Percentiles rank a stretch among this genome's conserved stretches.
phyloP scores from a whole-genome alignment of 1,140 invertebrate genomes.

The Amyelois transitella region DNA sequence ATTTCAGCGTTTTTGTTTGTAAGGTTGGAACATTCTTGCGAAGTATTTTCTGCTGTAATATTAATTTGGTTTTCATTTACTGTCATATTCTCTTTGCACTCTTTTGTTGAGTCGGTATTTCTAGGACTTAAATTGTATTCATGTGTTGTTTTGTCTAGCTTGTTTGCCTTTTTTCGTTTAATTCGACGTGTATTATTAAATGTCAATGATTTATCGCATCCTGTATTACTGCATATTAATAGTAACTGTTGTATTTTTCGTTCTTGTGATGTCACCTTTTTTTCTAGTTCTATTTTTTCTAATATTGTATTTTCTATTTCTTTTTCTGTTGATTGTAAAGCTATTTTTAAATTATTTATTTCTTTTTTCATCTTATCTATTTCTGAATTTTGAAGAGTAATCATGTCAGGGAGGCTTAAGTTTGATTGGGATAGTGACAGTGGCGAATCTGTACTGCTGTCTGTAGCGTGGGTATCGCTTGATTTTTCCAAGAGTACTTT shows the following conservation, averaged over 20 bases:
- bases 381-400: background rate
- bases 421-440: background rate
- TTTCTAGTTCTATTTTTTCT: background rate
- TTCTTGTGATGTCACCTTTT: conserved; percentile 1
- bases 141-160: background rate
- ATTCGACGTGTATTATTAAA: background rate
- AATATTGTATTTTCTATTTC: conserved; percentile 1
- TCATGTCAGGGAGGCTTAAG: conserved; percentile 1
- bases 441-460: background rate
- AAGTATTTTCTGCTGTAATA: background rate
- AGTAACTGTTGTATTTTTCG: background rate
- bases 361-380: background rate
- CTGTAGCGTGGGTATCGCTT: background rate
- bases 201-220: background rate
- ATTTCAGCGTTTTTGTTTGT: background rate
- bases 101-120: background rate
- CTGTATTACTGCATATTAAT: background rate
- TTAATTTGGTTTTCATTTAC: background rate
- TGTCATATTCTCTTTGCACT: background rate
- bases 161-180: background rate
- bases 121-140: background rate
- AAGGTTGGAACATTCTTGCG: background rate
- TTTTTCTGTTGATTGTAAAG: background rate
- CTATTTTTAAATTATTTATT: background rate
- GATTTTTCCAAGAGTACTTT: conserved; percentile 30